Percentiles rank a stretch among this genome's conserved stretches.
Evolutionary conservation across 2,113 vertebrate genomes (phyloP).

Genomic region (Thamnaconus septentrionalis): DNA sequence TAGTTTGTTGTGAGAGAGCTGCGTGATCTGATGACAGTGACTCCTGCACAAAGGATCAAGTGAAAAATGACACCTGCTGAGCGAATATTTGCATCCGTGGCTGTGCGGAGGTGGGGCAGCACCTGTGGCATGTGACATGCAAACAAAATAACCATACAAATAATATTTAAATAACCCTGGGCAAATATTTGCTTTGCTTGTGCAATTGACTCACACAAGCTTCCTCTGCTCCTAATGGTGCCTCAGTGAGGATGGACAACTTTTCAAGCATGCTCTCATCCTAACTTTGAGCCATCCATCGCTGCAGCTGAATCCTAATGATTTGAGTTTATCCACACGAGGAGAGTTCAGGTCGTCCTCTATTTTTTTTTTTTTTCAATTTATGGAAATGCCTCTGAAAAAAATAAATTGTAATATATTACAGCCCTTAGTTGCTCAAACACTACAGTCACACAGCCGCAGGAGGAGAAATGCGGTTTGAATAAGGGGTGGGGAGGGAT

Average conservation of each 20-base stretch:
- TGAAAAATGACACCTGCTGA: constrained; percentile 68
- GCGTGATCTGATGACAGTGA: constrained; percentile 67
- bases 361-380: constrained; percentile 10
- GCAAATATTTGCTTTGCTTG: constrained; percentile 57
- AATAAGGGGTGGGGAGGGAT: constrained; percentile 61
- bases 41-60: constrained; percentile 56
- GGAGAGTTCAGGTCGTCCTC: constrained; percentile 6
- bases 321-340: constrained; percentile 11
- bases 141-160: constrained; percentile 28
- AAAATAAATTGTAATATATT: constrained; percentile 32
- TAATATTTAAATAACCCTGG: constrained; percentile 37
- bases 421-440: constrained; percentile 5
- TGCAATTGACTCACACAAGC: constrained; percentile 15
- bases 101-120: constrained; percentile 64
- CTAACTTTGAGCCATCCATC: background rate
- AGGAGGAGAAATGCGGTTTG: constrained; percentile 52
- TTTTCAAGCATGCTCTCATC: background rate
- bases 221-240: constrained; percentile 1
- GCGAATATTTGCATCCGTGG: constrained; percentile 74
- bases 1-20: constrained; percentile 47
- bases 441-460: constrained; percentile 12
- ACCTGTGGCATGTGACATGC: constrained; percentile 51
- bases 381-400: constrained; percentile 5
- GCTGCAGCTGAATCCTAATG: background rate
- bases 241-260: background rate